These are phyloP conservation scores for Platyscapa corneri DNA, from an alignment of 1,140 invertebrate genomes.

Conservation along the genomic window DNA sequence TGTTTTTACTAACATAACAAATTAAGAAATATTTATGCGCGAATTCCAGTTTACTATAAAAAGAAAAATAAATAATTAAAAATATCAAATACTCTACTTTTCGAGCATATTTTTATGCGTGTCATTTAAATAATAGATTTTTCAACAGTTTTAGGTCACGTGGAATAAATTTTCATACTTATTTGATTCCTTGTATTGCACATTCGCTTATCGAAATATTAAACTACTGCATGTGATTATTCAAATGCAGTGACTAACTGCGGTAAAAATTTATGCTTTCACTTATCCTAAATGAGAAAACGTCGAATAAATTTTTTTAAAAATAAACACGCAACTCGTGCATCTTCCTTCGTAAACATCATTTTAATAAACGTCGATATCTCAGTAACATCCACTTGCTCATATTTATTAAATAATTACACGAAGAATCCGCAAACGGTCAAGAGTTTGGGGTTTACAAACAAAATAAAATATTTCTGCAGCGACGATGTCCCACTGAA, in stretches of 20 bases:
- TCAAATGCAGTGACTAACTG: conserved; percentile 46
- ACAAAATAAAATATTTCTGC: too few relatives aligned
- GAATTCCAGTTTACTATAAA: too few relatives aligned
- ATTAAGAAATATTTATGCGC: too few relatives aligned
- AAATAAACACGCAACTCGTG: background rate
- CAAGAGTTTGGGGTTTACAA: background rate
- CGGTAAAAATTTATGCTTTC: conserved; percentile 40
- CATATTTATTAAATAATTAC: background rate
- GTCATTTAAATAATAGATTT: conserved; percentile 10
- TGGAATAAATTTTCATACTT: conserved; percentile 37
- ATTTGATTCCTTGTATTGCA: background rate
- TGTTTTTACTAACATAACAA: too few relatives aligned
- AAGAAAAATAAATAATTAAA: too few relatives aligned
- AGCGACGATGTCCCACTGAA: background rate
- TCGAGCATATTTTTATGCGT: background rate
- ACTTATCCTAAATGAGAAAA: conserved; percentile 34
- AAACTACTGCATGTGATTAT: conserved; percentile 25
- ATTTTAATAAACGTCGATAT: background rate
- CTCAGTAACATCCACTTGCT: background rate
- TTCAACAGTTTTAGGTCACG: conserved; percentile 31
- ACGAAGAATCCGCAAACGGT: background rate
- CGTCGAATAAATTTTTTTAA: background rate
- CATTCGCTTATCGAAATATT: conserved; percentile 9
- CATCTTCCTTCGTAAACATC: background rate
- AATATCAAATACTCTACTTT: background rate